phyloP scores from a whole-genome alignment of 2,113 vertebrate species.

The Bungarus multicinctus region DNA sequence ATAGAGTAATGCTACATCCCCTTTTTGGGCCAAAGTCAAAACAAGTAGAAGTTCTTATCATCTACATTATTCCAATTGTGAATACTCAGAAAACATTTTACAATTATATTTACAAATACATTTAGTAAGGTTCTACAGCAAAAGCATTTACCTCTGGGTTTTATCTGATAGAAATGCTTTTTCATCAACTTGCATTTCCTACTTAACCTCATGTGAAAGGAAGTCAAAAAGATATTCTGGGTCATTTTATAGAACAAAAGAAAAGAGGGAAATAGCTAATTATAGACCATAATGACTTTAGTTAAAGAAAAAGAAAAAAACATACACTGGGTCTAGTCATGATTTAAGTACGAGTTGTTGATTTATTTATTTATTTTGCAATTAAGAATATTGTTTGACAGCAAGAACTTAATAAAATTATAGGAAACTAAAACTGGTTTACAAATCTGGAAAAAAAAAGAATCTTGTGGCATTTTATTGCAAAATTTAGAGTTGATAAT shows the following conservation, averaged over 20 bases:
- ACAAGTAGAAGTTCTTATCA: neutral
- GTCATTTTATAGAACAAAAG: constrained; percentile 25
- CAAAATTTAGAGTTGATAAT: neutral
- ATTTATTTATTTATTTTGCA: neutral
- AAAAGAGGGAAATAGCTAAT: constrained; percentile 50
- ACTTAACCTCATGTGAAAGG: neutral
- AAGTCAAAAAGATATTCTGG: constrained; percentile 28
- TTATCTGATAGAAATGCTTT: neutral
- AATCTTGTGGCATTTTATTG: neutral
- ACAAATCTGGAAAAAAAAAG: neutral
- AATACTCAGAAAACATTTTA: neutral
- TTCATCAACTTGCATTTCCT: constrained; percentile 26
- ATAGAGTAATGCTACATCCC: neutral
- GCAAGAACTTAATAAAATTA: neutral
- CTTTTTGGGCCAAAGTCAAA: neutral
- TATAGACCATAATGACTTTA: constrained; percentile 37
- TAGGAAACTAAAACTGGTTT: neutral
- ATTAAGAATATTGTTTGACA: constrained; percentile 36
- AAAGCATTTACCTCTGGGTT: constrained; percentile 1
- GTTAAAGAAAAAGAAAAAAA: neutral
- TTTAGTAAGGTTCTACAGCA: constrained; percentile 28
- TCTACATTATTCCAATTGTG: neutral
- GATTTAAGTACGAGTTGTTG: constrained; percentile 31
- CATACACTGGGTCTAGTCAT: constrained; percentile 25
- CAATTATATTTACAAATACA: neutral